Evolutionary conservation across 2,888 invertebrate species (phyloP).

Genomic region (Limnephilus marmoratus): DNA sequence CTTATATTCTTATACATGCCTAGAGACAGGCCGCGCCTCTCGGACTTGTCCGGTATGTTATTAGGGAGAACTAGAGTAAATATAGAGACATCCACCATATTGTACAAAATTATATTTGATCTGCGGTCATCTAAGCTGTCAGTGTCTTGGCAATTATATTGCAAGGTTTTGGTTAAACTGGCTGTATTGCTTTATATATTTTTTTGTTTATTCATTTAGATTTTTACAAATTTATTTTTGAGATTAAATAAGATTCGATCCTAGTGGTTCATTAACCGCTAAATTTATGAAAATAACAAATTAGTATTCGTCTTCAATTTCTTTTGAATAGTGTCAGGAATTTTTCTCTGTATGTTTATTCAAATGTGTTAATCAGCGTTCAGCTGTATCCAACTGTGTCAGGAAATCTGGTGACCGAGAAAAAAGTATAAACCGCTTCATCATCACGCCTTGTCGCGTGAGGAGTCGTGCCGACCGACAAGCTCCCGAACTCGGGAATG

Average conservation of each 20-base stretch:
- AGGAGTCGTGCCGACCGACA: neutral
- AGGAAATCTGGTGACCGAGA: neutral
- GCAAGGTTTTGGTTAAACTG: too few relatives aligned
- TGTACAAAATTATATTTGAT: neutral
- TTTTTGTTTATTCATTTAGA: too few relatives aligned
- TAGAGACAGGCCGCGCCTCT: neutral
- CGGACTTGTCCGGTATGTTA: neutral
- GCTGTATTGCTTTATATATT: neutral
- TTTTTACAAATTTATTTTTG: too few relatives aligned
- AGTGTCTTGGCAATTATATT: too few relatives aligned
- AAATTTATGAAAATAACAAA: neutral
- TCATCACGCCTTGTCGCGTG: slow-evolving; percentile 37
- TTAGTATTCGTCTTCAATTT: neutral
- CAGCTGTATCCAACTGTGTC: neutral
- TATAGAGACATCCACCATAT: neutral
- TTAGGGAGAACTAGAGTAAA: neutral
- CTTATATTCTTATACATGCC: neutral
- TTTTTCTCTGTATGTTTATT: neutral
- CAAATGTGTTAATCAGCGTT: neutral
- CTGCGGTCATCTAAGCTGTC: neutral
- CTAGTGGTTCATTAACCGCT: too few relatives aligned
- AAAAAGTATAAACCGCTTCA: neutral
- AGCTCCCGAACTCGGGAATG: neutral
- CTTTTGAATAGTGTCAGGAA: neutral
- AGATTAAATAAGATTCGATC: too few relatives aligned